A percentile compares a stretch with the other conserved stretches of the same genome.
Evolutionary conservation across 2,888 invertebrate genomes (phyloP).

Genomic region (Alloplasta piceator): DNA sequence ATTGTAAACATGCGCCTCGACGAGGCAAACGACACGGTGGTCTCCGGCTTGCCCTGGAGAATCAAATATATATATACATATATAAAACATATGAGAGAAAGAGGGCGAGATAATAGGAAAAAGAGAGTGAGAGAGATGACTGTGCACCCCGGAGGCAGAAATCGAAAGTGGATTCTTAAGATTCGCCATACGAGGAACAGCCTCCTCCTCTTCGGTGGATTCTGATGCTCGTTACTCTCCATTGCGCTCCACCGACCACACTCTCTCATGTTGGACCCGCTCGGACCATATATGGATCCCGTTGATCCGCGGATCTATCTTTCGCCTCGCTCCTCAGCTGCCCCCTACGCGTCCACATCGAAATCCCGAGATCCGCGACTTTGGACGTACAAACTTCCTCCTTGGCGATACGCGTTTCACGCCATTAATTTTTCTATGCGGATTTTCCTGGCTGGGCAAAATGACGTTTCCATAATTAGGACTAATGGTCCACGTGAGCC

Average conservation of each 20-base stretch:
- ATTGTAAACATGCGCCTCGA: constrained; percentile 62
- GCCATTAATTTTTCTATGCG: constrained; percentile 55
- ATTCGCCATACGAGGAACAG: constrained; percentile 76
- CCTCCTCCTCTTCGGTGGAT: constrained; percentile 47
- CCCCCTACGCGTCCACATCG: not conserved
- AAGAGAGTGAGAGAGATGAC: constrained; percentile 37
- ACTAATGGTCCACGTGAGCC: constrained; percentile 40
- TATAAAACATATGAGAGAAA: constrained; percentile 6
- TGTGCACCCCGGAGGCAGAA: constrained; percentile 72
- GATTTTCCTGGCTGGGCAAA: constrained; percentile 17
- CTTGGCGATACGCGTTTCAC: constrained; percentile 14
- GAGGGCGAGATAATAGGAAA: constrained; percentile 32
- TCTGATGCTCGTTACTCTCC: constrained; percentile 56
- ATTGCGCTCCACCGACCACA: constrained; percentile 20
- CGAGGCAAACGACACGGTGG: constrained; percentile 63
- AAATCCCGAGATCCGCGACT: constrained; percentile 5
- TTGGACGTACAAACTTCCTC: not conserved
- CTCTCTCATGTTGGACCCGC: constrained; percentile 65
- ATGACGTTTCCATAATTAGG: constrained; percentile 54
- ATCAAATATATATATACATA: constrained; percentile 34
- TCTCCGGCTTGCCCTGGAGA: constrained; percentile 44
- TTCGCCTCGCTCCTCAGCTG: constrained; percentile 47
- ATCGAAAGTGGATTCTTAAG: constrained; percentile 80
- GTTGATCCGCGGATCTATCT: constrained; percentile 74
- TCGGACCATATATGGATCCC: constrained; percentile 75